Base-by-base conservation (phyloP, 2,797 vertebrate species). In the Euphonia xanthogaster region DNA sequence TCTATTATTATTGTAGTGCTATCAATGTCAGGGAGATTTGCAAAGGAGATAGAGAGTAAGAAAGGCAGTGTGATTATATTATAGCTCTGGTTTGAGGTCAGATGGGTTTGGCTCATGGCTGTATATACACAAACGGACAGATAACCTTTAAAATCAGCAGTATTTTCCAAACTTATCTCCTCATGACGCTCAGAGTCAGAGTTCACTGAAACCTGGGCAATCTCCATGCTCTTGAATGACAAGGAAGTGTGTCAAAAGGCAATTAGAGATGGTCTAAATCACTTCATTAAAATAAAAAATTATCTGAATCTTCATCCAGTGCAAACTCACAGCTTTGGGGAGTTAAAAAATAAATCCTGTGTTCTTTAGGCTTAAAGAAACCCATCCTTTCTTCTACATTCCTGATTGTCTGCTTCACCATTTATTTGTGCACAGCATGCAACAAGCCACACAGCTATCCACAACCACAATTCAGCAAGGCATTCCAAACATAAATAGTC, bases 141-240 rank as follows among this genome's bases (percentile, higher is more conserved):
- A 79, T 85, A 91, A 93, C 91, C 93, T 94, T 93, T 94, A 91
- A 93, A 96, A 91, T 78, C 91, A 93, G 89, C 80, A 92, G 60
- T 75, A 77, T 91, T 95, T 95, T 95, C 83, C 67, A 88, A 90
- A 93, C 82, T 62, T 89, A 67, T 75, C 83, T 91, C 72, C 51
- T 60, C 9, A 0, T 63, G 71, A 92, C 0, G 40, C 63, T 91
- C 73, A 67, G 61, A 90, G 70, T 27, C 70, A 88, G 87, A 90
- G 40, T 85, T 84, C 76, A 90, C 60, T 40, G 75, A 87, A 93
- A 92, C 35, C 54, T 63, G 54, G 74, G 77, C 92, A 93, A 96
- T 92, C 63, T 61, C 82, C n/a, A 3, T 25, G 45, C 1, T 2
- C 81, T 30, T 83, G 71, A 92, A 76, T 58, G 61, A 67, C 77